phyloP scores from a whole-genome alignment of 2,797 vertebrate species.

The Brotula barbata region DNA sequence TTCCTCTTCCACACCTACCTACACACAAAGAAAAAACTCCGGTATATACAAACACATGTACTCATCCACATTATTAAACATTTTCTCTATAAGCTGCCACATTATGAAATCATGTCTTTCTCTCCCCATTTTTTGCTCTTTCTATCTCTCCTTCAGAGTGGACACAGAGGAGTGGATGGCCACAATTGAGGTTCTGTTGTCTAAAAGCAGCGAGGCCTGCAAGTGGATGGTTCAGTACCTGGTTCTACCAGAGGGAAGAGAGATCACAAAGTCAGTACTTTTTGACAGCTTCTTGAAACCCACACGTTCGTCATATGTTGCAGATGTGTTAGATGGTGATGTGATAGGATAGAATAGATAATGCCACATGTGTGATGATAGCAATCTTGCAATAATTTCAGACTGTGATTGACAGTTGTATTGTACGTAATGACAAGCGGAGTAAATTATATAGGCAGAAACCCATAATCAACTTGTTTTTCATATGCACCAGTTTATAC shows the following conservation, averaged over 20 bases:
- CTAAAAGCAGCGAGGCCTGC: conserved; percentile 94
- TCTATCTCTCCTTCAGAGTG: conserved; percentile 77
- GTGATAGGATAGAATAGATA: too few relatives aligned
- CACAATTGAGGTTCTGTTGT: conserved; percentile 92
- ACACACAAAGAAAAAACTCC: conserved; percentile 98
- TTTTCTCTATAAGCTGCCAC: neutral
- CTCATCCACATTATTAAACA: neutral
- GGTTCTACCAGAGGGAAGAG: conserved; percentile 89
- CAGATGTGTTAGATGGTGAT: too few relatives aligned
- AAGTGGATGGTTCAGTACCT: conserved; percentile 97
- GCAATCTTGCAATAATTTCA: too few relatives aligned
- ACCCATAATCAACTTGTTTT: too few relatives aligned
- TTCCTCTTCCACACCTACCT: conserved; percentile 98
- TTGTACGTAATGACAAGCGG: too few relatives aligned
- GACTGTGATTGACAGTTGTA: too few relatives aligned
- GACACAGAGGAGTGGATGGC: conserved; percentile 99
- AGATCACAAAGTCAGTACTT: conserved; percentile 90
- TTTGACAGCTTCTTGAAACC: neutral
- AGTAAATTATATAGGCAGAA: too few relatives aligned
- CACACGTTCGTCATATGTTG: neutral
- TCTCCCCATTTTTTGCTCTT: neutral
- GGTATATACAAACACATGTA: conserved; percentile 71
- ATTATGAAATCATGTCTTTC: neutral
- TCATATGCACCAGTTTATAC: too few relatives aligned
- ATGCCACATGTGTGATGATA: too few relatives aligned